A percentile compares a stretch with the other conserved stretches of the same genome.
These are phyloP conservation scores for Aphelenchoides bicaudatus DNA, from an alignment of 2,888 invertebrate genomes.

Conservation along the genomic window DNA sequence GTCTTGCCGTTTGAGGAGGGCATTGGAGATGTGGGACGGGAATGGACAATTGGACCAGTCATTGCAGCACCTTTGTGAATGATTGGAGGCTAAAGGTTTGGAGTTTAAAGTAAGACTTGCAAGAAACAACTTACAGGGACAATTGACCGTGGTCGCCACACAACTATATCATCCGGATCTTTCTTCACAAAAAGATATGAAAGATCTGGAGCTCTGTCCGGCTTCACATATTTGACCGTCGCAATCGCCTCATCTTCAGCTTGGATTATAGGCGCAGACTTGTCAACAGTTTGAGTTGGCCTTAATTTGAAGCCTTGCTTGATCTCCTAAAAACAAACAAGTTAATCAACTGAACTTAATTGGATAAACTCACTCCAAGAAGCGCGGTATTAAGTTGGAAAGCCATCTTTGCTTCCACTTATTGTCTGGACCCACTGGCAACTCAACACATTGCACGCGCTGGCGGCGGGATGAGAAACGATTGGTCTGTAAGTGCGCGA, in stretches of 20 bases:
- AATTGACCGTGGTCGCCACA: constrained; percentile 9
- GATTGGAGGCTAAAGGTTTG: no score
- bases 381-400: constrained; percentile 34
- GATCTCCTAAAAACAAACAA: constrained; percentile 43
- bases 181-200: no score
- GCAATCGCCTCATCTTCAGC: constrained; percentile 35
- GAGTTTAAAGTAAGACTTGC: constrained; percentile 1
- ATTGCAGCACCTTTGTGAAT: constrained; percentile 28
- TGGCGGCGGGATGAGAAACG: no score
- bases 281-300: constrained; percentile 54
- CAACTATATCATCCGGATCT: constrained; percentile 3
- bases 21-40: constrained; percentile 39
- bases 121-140: constrained; percentile 2
- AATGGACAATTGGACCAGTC: constrained; percentile 17
- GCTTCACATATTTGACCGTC: constrained; percentile 23
- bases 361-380: constrained; percentile 24
- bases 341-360: neutral
- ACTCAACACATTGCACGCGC: no score
- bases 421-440: neutral
- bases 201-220: no score
- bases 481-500: no score
- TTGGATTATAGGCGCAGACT: constrained; percentile 47
- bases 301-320: constrained; percentile 51
- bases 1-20: constrained; percentile 29
- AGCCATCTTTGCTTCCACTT: constrained; percentile 15